Evolutionary conservation across 2,888 invertebrate species (phyloP).

Genomic region (Parnassius mnemosyne): DNA sequence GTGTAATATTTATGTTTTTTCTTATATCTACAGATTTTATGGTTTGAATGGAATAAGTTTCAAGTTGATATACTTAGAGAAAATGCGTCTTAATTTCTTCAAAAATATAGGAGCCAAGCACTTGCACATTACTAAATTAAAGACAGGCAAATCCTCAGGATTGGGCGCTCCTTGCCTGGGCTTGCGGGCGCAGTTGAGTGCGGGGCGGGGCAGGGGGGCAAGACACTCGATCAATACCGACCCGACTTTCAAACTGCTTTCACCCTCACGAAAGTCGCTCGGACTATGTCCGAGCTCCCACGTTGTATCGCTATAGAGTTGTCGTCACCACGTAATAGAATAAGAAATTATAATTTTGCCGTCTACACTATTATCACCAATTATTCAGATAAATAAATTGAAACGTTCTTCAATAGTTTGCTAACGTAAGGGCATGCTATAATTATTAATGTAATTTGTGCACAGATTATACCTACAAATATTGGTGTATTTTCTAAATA

Average conservation of each 20-base stretch:
- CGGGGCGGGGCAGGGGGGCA: constrained; percentile 51
- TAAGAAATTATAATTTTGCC: too few species aligned
- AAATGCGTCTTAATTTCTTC: constrained; percentile 19
- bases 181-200: constrained; percentile 38
- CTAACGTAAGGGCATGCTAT: constrained; percentile 20
- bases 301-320: constrained; percentile 45
- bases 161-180: constrained; percentile 63
- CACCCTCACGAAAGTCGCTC: constrained; percentile 80
- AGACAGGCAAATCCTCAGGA: constrained; percentile 62
- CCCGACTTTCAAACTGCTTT: constrained; percentile 81
- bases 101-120: constrained; percentile 7
- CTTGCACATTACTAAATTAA: constrained; percentile 39
- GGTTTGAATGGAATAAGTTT: too few species aligned
- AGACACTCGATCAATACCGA: constrained; percentile 80
- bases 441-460: neutral
- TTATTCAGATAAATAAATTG: too few species aligned
- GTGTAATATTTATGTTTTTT: too few species aligned
- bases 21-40: too few species aligned
- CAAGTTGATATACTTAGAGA: too few species aligned
- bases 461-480: too few species aligned
- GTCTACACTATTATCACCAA: too few species aligned
- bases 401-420: neutral
- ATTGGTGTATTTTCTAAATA: too few species aligned
- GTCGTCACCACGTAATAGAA: constrained; percentile 37
- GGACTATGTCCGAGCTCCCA: constrained; percentile 66